Evolutionary conservation across 2,888 invertebrate genomes (phyloP).

Genomic region (Dioctria rufipes): DNA sequence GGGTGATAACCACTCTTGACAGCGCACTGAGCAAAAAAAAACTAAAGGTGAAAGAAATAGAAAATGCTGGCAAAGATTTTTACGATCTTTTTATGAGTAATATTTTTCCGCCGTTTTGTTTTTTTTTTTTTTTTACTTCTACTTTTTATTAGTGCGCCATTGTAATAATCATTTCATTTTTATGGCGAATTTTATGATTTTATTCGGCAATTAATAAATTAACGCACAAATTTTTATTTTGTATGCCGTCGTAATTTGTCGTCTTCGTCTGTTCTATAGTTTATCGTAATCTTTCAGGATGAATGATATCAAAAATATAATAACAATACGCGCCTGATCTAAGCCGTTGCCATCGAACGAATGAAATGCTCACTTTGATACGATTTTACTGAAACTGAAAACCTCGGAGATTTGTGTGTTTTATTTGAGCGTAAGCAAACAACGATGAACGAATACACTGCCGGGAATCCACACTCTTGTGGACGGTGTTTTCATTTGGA

Average conservation of each 20-base stretch:
- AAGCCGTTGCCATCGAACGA: slow-evolving; percentile 72
- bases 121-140: background rate
- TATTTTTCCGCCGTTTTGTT: background rate
- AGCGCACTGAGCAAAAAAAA: slow-evolving; percentile 32
- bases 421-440: slow-evolving; percentile 42
- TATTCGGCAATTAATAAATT: slow-evolving; percentile 1
- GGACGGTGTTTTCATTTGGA: slow-evolving; percentile 52
- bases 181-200: background rate
- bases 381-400: slow-evolving; percentile 69
- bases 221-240: slow-evolving; percentile 6
- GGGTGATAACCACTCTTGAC: slow-evolving; percentile 53
- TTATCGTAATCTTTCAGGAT: background rate
- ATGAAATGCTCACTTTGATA: slow-evolving; percentile 71
- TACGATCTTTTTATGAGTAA: background rate
- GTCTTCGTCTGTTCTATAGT: background rate
- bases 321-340: slow-evolving; percentile 69
- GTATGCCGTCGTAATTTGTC: slow-evolving; percentile 7
- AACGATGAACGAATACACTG: slow-evolving; percentile 54
- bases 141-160: background rate
- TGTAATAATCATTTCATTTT: background rate
- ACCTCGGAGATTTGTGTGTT: slow-evolving; percentile 36
- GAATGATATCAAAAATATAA: slow-evolving; percentile 18
- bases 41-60: background rate
- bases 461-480: slow-evolving; percentile 19
- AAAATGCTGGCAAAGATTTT: background rate